Evolutionary conservation across 1,140 invertebrate species (phyloP).

Genomic region (Megathymus violae): DNA sequence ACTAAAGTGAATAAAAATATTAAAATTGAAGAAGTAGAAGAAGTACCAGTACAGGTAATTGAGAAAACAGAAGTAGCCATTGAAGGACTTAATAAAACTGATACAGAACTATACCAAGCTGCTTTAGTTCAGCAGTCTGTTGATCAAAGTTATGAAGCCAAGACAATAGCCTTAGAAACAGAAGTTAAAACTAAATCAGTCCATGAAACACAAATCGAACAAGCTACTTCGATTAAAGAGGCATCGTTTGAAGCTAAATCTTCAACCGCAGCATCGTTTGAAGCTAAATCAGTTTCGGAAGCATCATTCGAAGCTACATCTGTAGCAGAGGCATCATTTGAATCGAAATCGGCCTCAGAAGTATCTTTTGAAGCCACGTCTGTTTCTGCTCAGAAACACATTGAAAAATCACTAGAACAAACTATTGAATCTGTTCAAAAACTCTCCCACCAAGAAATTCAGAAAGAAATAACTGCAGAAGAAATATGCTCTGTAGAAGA

Average conservation of each 20-base stretch:
- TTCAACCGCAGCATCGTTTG: neutral
- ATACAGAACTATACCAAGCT: slow-evolving; percentile 16
- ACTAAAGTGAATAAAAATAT: slow-evolving; percentile 21
- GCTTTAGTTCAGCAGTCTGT: neutral
- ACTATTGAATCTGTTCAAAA: slow-evolving; percentile 10
- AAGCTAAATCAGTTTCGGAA: slow-evolving; percentile 17
- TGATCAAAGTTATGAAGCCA: neutral
- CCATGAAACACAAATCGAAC: neutral
- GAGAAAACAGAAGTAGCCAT: slow-evolving; percentile 19
- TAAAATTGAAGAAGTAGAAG: slow-evolving; percentile 35
- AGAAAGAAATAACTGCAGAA: slow-evolving; percentile 5
- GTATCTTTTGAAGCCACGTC: slow-evolving; percentile 14
- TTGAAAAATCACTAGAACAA: neutral
- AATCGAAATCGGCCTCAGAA: neutral
- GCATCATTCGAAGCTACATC: slow-evolving; percentile 9
- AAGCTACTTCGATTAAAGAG: neutral
- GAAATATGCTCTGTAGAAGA: slow-evolving; percentile 7
- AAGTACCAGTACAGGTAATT: slow-evolving; percentile 21
- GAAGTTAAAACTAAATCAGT: neutral
- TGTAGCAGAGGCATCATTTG: neutral
- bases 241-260: slow-evolving; percentile 16
- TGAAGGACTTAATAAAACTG: slow-evolving; percentile 20
- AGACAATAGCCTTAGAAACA: neutral
- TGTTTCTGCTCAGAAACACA: neutral
- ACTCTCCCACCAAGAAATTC: slow-evolving; percentile 6